A percentile compares a stretch with the other conserved stretches of the same genome.
Evolutionary conservation across 2,797 vertebrate genomes (phyloP).

Genomic region (Gymnocypris eckloni): DNA sequence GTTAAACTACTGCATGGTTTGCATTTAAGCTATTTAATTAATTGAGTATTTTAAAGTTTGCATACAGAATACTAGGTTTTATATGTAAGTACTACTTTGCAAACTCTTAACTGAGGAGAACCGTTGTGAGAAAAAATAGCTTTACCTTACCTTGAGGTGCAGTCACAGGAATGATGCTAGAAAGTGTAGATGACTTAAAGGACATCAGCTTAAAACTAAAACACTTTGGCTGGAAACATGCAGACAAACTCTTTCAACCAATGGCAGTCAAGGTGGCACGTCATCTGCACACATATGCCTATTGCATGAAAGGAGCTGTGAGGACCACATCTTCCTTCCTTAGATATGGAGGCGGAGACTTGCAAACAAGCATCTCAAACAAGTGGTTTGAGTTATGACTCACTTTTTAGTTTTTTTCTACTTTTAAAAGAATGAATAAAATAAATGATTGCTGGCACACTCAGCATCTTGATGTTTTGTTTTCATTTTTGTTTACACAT

Average conservation of each 20-base stretch:
- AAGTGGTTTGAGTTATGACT: slow-evolving; percentile 39
- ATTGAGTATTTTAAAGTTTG: neutral
- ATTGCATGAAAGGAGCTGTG: slow-evolving; percentile 25
- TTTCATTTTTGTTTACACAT: neutral
- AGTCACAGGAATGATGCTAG: slow-evolving; percentile 8
- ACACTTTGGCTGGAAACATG: neutral
- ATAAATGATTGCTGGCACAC: neutral
- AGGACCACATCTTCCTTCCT: too few species aligned
- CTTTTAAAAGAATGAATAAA: slow-evolving; percentile 27
- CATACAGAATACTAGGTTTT: neutral
- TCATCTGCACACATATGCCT: neutral
- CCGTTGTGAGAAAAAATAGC: neutral
- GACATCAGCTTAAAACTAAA: slow-evolving; percentile 20
- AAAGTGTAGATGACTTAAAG: slow-evolving; percentile 2
- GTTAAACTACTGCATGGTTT: neutral
- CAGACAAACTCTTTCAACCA: neutral
- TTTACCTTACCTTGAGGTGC: slow-evolving; percentile 19
- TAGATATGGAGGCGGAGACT: too few species aligned
- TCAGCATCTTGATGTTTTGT: neutral
- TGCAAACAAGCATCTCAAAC: neutral
- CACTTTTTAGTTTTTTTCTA: slow-evolving; percentile 25
- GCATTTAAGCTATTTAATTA: neutral
- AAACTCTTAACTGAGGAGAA: neutral
- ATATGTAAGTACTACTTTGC: neutral
- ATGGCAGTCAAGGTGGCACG: slow-evolving; percentile 31